These are phyloP conservation scores for Idaea dimidiata DNA, from an alignment of 2,888 invertebrate genomes.

Conservation along the genomic window DNA sequence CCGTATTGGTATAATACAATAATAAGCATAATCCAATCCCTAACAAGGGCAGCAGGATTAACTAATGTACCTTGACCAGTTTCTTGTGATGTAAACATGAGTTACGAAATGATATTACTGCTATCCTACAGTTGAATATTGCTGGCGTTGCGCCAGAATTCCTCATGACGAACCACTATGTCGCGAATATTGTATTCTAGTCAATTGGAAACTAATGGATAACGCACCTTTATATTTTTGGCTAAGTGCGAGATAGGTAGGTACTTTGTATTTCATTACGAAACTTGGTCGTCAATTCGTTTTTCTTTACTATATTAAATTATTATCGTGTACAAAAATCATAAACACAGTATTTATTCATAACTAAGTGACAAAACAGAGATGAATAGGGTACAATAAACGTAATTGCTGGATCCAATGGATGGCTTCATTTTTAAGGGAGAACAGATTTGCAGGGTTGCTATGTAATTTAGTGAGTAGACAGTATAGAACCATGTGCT, in stretches of 20 bases:
- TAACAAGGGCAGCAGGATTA: constrained; percentile 4
- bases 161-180: constrained; percentile 54
- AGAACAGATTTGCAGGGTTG: too few relatives aligned
- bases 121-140: constrained; percentile 48
- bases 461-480: too few relatives aligned
- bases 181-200: constrained; percentile 50
- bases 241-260: constrained; percentile 7
- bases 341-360: too few relatives aligned
- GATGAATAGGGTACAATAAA: too few relatives aligned
- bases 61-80: constrained; percentile 56
- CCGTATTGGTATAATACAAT: neutral
- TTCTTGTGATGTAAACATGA: constrained; percentile 65
- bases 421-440: too few relatives aligned
- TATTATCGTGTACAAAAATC: too few relatives aligned
- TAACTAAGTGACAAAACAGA: too few relatives aligned
- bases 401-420: too few relatives aligned
- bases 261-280: neutral
- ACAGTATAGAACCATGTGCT: too few relatives aligned
- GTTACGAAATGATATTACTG: constrained; percentile 69
- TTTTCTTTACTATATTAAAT: too few relatives aligned
- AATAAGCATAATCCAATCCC: neutral
- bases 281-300: neutral
- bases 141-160: constrained; percentile 61
- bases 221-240: neutral
- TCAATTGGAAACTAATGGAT: constrained; percentile 21